A percentile compares a stretch with the other conserved stretches of the same genome.
phyloP scores from a whole-genome alignment of 2,888 invertebrate species.

The Phymatocera aterrima region DNA sequence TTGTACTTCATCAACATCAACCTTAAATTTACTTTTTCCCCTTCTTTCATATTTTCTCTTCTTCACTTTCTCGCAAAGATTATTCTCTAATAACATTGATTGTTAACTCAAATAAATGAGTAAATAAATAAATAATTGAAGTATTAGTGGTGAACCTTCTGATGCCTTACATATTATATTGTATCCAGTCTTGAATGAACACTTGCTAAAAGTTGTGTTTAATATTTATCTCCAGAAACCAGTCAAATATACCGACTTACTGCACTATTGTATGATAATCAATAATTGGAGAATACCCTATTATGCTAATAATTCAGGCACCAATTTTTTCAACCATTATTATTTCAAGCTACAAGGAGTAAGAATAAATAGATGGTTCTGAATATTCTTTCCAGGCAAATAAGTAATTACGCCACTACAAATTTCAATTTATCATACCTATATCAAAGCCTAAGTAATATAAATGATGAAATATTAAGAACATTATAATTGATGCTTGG shows the following conservation, averaged over 20 bases:
- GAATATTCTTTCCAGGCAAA: not conserved
- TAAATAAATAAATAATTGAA: not conserved
- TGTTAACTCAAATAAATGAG: not conserved
- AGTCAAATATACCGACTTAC: not conserved
- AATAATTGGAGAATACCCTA: too few relatives aligned
- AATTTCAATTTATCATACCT: not conserved
- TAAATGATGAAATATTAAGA: not conserved
- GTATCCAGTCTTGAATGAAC: slow-evolving; percentile 39
- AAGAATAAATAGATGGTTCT: not conserved
- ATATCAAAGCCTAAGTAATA: slow-evolving; percentile 16
- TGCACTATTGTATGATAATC: slow-evolving; percentile 2
- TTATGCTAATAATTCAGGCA: not conserved
- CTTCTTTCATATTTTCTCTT: not conserved
- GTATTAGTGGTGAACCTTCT: slow-evolving; percentile 42
- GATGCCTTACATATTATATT: slow-evolving; percentile 44
- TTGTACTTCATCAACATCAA: too few relatives aligned
- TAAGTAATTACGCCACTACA: not conserved
- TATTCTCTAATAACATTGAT: not conserved
- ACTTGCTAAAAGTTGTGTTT: slow-evolving; percentile 17
- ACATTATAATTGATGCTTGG: not conserved
- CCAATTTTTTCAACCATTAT: not conserved
- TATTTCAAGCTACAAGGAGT: not conserved
- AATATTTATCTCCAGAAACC: slow-evolving; percentile 19
- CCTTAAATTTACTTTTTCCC: too few relatives aligned
- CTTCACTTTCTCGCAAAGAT: slow-evolving; percentile 17